Conservation (phyloP, 1,140 invertebrate species). For the Bathynomus jamesi region DNA sequence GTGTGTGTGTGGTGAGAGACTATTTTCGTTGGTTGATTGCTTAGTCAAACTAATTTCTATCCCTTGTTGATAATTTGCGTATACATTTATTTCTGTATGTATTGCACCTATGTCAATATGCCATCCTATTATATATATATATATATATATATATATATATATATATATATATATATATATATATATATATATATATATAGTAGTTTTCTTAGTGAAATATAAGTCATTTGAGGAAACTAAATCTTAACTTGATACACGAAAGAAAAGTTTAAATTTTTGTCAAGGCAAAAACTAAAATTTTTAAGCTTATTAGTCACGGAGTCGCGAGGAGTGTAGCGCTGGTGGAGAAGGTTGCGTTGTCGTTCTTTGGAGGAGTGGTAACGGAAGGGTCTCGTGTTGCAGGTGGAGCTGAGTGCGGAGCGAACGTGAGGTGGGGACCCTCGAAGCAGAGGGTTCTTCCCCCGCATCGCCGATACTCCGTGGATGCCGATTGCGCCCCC, state of each 20-base stretch:
- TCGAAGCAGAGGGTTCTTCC: not conserved
- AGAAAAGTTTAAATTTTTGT: too few relatives aligned
- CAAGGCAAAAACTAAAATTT: too few relatives aligned
- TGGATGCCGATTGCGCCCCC: conserved; percentile 11
- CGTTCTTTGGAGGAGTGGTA: conserved; percentile 1
- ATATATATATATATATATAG: conserved; percentile 1
- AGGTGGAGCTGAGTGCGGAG: conserved; percentile 20
- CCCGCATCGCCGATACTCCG: not conserved
- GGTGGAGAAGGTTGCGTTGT: too few relatives aligned
- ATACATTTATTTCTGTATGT: too few relatives aligned
- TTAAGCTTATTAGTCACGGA: too few relatives aligned
- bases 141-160: conserved; percentile 2
- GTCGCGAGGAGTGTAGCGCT: too few relatives aligned
- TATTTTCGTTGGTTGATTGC: not conserved
- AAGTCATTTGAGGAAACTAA: too few relatives aligned
- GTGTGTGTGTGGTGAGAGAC: not conserved
- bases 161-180: conserved; percentile 3
- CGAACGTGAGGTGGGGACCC: not conserved
- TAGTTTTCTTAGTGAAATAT: too few relatives aligned
- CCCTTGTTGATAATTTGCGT: too few relatives aligned
- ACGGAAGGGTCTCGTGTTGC: conserved; percentile 30
- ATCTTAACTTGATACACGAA: too few relatives aligned
- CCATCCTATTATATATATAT: not conserved
- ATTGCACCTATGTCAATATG: not conserved
- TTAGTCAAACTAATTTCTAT: too few relatives aligned